phyloP scores from a whole-genome alignment of 2,113 vertebrate genomes.

The Menura novaehollandiae region DNA sequence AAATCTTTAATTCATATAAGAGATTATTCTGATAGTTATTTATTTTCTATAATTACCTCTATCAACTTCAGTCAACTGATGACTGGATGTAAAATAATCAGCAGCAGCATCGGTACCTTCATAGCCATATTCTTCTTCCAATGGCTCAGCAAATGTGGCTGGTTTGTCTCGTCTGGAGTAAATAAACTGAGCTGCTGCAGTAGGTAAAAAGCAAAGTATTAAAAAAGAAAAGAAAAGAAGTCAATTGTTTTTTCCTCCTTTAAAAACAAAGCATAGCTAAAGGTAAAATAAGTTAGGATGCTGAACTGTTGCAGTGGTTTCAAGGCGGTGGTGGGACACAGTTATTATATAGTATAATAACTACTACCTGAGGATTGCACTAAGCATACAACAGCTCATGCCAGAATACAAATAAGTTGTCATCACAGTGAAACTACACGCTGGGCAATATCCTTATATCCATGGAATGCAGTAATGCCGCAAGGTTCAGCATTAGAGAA shows the following conservation, averaged over 20 bases:
- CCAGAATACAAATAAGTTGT: background rate
- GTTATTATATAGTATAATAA: background rate
- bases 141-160: slow-evolving; percentile 73
- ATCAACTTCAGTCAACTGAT: slow-evolving; percentile 80
- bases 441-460: background rate
- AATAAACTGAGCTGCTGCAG: slow-evolving; percentile 94
- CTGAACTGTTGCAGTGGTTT: background rate
- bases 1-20: background rate
- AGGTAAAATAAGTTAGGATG: background rate
- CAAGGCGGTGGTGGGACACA: background rate
- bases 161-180: slow-evolving; percentile 89
- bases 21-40: background rate
- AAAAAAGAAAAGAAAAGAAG: background rate
- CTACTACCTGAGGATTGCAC: background rate
- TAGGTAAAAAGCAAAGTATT: slow-evolving; percentile 19
- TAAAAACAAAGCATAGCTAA: background rate
- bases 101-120: slow-evolving; percentile 76
- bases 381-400: background rate
- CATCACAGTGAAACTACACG: background rate
- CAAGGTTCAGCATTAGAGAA: background rate
- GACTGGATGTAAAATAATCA: slow-evolving; percentile 62
- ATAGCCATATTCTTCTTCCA: slow-evolving; percentile 80
- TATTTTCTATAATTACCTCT: slow-evolving; percentile 80
- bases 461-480: background rate
- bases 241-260: background rate